Evolutionary conservation across 2,888 invertebrate species (phyloP).

Genomic region (Acleris literana): DNA sequence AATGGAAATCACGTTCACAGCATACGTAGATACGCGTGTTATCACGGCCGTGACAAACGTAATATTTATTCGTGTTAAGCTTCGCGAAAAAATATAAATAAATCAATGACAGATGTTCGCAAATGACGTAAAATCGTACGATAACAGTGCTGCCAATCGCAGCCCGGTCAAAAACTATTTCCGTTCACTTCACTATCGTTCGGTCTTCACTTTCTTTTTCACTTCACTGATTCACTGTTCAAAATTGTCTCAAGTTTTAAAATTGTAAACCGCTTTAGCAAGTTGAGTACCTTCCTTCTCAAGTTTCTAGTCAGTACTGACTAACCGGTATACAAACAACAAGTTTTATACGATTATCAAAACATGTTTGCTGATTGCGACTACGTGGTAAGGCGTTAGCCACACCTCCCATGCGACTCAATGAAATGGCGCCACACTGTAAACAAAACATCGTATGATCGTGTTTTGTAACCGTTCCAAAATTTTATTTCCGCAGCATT

Average conservation of each 20-base stretch:
- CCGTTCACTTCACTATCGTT: constrained; percentile 43
- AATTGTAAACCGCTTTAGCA: neutral
- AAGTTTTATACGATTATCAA: constrained; percentile 59
- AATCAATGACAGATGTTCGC: constrained; percentile 60
- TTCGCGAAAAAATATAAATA: constrained; percentile 62
- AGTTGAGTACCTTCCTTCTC: constrained; percentile 33
- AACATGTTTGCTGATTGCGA: constrained; percentile 59
- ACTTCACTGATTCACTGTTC: constrained; percentile 20
- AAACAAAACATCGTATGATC: constrained; percentile 73
- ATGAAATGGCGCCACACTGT: constrained; percentile 52
- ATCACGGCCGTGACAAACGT: constrained; percentile 23
- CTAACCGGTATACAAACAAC: constrained; percentile 27
- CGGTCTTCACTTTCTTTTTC: constrained; percentile 36
- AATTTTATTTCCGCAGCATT: constrained; percentile 34
- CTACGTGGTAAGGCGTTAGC: constrained; percentile 43
- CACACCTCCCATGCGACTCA: constrained; percentile 62
- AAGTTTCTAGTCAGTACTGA: constrained; percentile 47
- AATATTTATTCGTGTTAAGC: constrained; percentile 41
- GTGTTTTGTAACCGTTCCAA: constrained; percentile 58
- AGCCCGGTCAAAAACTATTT: constrained; percentile 53
- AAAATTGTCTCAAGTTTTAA: constrained; percentile 22
- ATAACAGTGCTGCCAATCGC: constrained; percentile 62
- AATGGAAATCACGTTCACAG: constrained; percentile 38
- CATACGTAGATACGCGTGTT: constrained; percentile 19
- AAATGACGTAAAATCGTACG: constrained; percentile 72